Conservation (phyloP, 2,113 vertebrate species). For the Pelvicachromis taeniatus region DNA sequence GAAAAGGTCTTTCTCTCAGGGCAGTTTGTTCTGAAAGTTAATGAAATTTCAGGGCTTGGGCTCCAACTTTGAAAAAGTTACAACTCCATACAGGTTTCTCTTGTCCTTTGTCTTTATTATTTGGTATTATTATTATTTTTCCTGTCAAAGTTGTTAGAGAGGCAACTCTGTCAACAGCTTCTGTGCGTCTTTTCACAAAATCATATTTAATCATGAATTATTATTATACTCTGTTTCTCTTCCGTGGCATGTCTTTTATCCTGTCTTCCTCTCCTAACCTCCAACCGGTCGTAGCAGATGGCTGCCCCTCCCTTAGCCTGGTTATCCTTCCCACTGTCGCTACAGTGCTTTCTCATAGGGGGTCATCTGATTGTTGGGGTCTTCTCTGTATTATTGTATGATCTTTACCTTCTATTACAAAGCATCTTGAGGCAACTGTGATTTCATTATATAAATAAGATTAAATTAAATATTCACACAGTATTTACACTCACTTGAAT, state of each 20-base stretch:
- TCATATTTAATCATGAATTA: not conserved
- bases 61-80: not conserved
- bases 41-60: not conserved
- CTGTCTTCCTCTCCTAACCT: not conserved
- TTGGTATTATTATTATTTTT: not conserved
- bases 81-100: not conserved
- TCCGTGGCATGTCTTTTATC: no score
- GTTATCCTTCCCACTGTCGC: not conserved
- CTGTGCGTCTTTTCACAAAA: not conserved
- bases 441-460: not conserved
- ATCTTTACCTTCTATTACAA: not conserved
- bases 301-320: accelerated
- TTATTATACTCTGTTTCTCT: not conserved
- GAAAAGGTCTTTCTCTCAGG: not conserved
- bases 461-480: not conserved
- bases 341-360: not conserved
- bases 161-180: not conserved
- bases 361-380: not conserved
- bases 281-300: not conserved
- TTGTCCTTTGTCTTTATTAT: not conserved
- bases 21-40: not conserved
- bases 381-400: not conserved
- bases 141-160: not conserved
- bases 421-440: not conserved
- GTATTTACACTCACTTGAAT: not conserved